These are phyloP conservation scores for Xenentodon cancila DNA, from an alignment of 2,797 vertebrate genomes.

Conservation along the genomic window DNA sequence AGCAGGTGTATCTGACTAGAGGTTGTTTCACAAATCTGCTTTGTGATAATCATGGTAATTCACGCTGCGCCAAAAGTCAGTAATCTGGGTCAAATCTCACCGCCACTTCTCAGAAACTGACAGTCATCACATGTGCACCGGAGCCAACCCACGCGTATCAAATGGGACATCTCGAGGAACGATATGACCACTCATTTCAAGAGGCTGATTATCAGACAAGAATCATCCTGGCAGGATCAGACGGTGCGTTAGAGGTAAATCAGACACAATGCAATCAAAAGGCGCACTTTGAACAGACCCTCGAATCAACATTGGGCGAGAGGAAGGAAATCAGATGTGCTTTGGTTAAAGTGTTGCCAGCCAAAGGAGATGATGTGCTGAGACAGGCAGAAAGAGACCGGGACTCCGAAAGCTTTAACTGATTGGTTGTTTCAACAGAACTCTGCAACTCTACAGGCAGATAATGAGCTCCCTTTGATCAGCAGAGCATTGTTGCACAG, in stretches of 20 bases:
- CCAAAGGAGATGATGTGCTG: constrained; percentile 52
- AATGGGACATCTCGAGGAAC: constrained; percentile 44
- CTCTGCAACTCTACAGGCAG: constrained; percentile 55
- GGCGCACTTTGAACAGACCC: constrained; percentile 50
- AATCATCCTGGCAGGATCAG: constrained; percentile 45
- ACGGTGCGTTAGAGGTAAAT: constrained; percentile 58
- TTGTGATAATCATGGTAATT: constrained; percentile 48
- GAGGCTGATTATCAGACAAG: constrained; percentile 59
- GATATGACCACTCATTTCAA: constrained; percentile 50
- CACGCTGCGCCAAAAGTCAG: constrained; percentile 26
- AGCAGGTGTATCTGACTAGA: constrained; percentile 24
- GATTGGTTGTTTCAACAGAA: constrained; percentile 70
- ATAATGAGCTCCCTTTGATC: constrained; percentile 81
- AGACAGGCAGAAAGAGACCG: constrained; percentile 58
- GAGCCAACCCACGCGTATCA: constrained; percentile 46
- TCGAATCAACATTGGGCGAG: constrained; percentile 64
- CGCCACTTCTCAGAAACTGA: constrained; percentile 41
- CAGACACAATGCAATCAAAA: constrained; percentile 71
- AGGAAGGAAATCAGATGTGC: constrained; percentile 50
- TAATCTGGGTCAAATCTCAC: constrained; percentile 63
- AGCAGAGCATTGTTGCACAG: constrained; percentile 61
- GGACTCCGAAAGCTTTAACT: constrained; percentile 52
- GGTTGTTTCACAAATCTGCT: constrained; percentile 53
- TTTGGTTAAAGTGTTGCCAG: constrained; percentile 40
- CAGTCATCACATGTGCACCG: constrained; percentile 52